Conservation (phyloP, 1,140 invertebrate species). For the Drosophila subpulchrella region DNA sequence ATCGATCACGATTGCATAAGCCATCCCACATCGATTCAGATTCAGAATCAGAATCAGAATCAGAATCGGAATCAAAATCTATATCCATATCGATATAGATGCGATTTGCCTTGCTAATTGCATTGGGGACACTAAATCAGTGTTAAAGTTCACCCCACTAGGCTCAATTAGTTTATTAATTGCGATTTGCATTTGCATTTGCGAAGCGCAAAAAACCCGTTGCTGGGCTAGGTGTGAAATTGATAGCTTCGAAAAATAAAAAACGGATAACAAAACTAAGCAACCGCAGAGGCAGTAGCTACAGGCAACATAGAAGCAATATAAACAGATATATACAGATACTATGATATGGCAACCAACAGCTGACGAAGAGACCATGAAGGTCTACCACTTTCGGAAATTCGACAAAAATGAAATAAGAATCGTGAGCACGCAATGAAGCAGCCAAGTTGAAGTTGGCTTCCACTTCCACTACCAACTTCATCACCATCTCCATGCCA, state of each 20-base stretch:
- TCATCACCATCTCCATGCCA: conserved; percentile 23
- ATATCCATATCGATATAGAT: conserved; percentile 32
- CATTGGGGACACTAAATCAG: conserved; percentile 35
- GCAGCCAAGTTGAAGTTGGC: conserved; percentile 46
- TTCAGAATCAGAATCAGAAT: conserved; percentile 18
- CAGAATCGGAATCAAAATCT: conserved; percentile 37
- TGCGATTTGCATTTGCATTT: conserved; percentile 31
- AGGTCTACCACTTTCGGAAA: conserved; percentile 83
- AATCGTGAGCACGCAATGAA: conserved; percentile 63
- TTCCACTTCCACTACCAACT: conserved; percentile 15
- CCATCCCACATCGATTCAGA: conserved; percentile 32
- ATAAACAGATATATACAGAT: neutral
- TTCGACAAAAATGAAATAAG: conserved; percentile 66
- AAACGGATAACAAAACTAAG: conserved; percentile 69
- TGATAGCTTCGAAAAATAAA: conserved; percentile 59
- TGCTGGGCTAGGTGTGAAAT: conserved; percentile 70
- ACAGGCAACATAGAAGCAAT: conserved; percentile 16
- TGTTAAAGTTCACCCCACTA: conserved; percentile 39
- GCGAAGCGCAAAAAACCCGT: conserved; percentile 50
- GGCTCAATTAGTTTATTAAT: conserved; percentile 58
- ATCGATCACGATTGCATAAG: conserved; percentile 67
- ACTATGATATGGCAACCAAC: conserved; percentile 43
- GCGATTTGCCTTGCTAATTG: conserved; percentile 62
- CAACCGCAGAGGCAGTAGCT: conserved; percentile 39
- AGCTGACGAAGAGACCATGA: conserved; percentile 60